Base-by-base conservation (phyloP, 1,140 invertebrate genomes). In the Vollenhovia emeryi region DNA sequence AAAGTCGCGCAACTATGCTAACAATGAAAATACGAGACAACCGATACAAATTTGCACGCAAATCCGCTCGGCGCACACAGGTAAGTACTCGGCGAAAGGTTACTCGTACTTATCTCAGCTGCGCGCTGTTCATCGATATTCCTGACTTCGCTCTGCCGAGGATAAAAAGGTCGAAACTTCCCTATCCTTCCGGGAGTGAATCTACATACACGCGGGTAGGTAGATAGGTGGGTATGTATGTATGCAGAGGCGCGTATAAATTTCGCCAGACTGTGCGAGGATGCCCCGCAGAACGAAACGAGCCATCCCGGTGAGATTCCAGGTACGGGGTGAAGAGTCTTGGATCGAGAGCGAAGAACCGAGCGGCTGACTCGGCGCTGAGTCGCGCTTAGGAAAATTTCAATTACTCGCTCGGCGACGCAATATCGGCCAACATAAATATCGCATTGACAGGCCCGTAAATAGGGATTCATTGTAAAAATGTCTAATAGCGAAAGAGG, bases 391-490 rank as follows among this genome's bases (percentile, higher is more conserved):
- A 88, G 89, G 89, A 90, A 94, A 93, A 93, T 92, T 94, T 92
- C 94, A 94, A 94, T 94, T 94, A 94, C 92, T 91, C 93, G 94
- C 91, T 92, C 91, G 90, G 91, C 87, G 90, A 91, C 90, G 91
- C 92, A 93, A 93, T 94, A 94, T 94, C 92, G 89, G 87, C 79
- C 84, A 91, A 93, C 93, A 94, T 94, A 94, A 94, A 94, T 94
- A 94, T 93, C 90, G 69, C 90, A 94, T 94, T 94, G 93, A 93
- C 92, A 93, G 91, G 86, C 91, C 87, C 87, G 93, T 93, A 94
- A 94, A 94, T 94, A 92, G 90, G 92, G 90, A 94, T 93, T 92
- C 93, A 93, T 94, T 93, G 91, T 94, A 92, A 93, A 94, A 94
- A 94, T 91, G 93, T 84, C 55, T 90, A 85, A 87, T 90, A 83